phyloP scores from a whole-genome alignment of 1,140 invertebrate species.

The Halyomorpha halys region DNA sequence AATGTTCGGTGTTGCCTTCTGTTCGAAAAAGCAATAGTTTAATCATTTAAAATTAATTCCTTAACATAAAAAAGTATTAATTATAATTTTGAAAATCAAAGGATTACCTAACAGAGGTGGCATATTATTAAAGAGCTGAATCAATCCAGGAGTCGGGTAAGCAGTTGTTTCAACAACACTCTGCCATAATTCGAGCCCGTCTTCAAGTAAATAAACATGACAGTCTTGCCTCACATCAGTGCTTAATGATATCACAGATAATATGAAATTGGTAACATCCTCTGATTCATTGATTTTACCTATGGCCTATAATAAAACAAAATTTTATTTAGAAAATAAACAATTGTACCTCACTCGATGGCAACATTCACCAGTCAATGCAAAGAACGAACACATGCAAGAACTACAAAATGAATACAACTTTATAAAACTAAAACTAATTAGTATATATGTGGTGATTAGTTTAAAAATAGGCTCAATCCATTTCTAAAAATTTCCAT shows the following conservation, averaged over 20 bases:
- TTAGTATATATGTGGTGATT: no score
- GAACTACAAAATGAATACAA: no score
- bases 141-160: slow-evolving; percentile 46
- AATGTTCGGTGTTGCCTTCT: slow-evolving; percentile 72
- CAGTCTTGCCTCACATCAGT: slow-evolving; percentile 68
- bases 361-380: no score
- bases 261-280: slow-evolving; percentile 52
- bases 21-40: slow-evolving; percentile 27
- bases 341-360: no score
- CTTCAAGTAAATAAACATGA: slow-evolving; percentile 83
- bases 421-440: no score
- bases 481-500: no score
- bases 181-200: slow-evolving; percentile 83
- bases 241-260: slow-evolving; percentile 65
- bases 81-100: neutral
- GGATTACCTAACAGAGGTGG: slow-evolving; percentile 57
- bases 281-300: slow-evolving; percentile 44
- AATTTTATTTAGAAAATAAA: no score
- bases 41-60: neutral
- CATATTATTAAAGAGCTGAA: slow-evolving; percentile 67
- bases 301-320: slow-evolving; percentile 42
- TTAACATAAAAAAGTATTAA: neutral
- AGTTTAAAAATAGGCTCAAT: no score
- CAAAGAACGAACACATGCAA: no score
- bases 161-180: slow-evolving; percentile 68